Evolutionary conservation across 2,113 vertebrate genomes (phyloP).

Genomic region (Aptenodytes patagonicus): DNA sequence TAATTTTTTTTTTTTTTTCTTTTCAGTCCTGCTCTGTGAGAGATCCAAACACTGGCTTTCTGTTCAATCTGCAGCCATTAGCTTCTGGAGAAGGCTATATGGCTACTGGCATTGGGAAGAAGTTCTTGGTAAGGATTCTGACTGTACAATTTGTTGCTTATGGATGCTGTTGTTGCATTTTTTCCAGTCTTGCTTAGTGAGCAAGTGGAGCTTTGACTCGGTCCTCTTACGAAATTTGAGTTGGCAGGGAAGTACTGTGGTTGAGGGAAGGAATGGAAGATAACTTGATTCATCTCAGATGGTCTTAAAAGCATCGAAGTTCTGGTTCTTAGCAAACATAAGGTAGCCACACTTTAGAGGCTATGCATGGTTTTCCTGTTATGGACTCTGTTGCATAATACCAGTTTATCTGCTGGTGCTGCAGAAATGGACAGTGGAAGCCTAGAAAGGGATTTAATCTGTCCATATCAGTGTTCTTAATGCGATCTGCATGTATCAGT

Average conservation of each 20-base stretch:
- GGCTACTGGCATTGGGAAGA: slow-evolving; percentile 73
- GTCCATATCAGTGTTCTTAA: neutral
- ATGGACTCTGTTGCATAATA: neutral
- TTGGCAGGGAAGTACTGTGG: neutral
- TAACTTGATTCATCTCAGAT: neutral
- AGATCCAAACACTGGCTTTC: slow-evolving; percentile 86
- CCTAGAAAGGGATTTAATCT: neutral
- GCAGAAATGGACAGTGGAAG: neutral
- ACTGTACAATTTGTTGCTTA: neutral
- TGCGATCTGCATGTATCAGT: neutral
- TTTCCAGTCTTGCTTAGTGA: neutral
- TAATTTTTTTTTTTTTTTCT: neutral
- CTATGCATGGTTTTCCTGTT: neutral
- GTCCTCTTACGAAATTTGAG: neutral
- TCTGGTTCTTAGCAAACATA: neutral
- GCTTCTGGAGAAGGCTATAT: slow-evolving; percentile 73
- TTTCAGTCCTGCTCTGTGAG: slow-evolving; percentile 81
- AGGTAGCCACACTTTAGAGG: neutral
- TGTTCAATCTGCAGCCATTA: slow-evolving; percentile 85
- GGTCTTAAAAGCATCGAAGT: neutral
- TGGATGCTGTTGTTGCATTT: neutral
- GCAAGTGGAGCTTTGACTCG: neutral
- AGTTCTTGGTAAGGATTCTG: slow-evolving; percentile 78
- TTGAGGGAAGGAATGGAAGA: neutral
- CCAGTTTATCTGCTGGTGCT: neutral